These are phyloP conservation scores for Xanthostigma xanthostigma DNA, from an alignment of 2,888 invertebrate species.

Conservation along the genomic window DNA sequence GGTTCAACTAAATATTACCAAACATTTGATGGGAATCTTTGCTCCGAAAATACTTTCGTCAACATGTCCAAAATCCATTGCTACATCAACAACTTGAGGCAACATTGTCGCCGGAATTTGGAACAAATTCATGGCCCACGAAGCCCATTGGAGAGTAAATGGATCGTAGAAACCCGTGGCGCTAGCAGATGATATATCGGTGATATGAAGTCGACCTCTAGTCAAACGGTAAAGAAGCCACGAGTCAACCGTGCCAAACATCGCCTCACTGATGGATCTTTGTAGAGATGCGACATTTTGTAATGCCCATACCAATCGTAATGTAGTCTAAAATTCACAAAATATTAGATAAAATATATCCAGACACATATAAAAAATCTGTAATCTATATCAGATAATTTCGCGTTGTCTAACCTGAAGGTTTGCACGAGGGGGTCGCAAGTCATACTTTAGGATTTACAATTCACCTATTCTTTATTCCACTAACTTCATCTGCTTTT, in stretches of 20 bases:
- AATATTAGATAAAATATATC: too few species aligned
- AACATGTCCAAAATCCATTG: conserved; percentile 54
- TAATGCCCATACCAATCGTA: conserved; percentile 65
- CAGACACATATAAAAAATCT: too few species aligned
- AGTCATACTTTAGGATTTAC: too few species aligned
- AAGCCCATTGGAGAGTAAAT: conserved; percentile 75
- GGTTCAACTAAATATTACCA: conserved; percentile 36
- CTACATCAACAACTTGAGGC: conserved; percentile 68
- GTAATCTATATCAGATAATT: too few species aligned
- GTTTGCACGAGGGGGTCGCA: too few species aligned
- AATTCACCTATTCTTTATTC: too few species aligned
- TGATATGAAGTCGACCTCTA: conserved; percentile 46
- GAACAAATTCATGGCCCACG: conserved; percentile 51
- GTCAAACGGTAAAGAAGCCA: conserved; percentile 82
- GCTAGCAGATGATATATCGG: conserved; percentile 83
- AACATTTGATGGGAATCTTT: conserved; percentile 60
- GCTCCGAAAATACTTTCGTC: conserved; percentile 54
- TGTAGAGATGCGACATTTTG: conserved; percentile 54
- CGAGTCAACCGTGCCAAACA: conserved; percentile 82
- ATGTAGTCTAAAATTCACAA: conserved; percentile 40
- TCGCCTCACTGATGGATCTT: conserved; percentile 44
- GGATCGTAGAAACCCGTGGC: conserved; percentile 91
- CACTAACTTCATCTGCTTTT: too few species aligned
- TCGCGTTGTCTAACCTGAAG: too few species aligned
- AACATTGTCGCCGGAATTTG: conserved; percentile 60